A percentile compares a stretch with the other conserved stretches of the same genome.
Evolutionary conservation across 2,888 invertebrate genomes (phyloP).

Genomic region (Gastrophysa polygoni): DNA sequence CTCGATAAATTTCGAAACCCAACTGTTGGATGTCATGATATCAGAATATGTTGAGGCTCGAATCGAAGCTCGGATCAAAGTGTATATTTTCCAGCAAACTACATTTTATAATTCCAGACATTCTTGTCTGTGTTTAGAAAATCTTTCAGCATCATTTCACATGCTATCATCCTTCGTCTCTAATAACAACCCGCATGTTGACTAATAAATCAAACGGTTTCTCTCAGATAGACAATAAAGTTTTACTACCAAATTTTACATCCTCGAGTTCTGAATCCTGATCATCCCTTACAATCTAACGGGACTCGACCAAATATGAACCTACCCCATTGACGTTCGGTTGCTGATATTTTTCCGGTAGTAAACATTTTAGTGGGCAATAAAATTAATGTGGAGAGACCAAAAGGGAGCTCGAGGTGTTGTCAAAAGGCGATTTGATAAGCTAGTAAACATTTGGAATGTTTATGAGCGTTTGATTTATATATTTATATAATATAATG

Average conservation of each 20-base stretch:
- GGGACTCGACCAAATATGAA: slow-evolving; percentile 17
- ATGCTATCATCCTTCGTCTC: too few relatives aligned
- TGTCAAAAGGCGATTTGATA: background rate
- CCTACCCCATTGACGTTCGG: slow-evolving; percentile 18
- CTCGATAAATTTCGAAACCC: too few relatives aligned
- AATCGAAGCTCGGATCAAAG: too few relatives aligned
- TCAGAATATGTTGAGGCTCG: too few relatives aligned
- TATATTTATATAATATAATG: too few relatives aligned
- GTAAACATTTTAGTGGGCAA: slow-evolving; percentile 26
- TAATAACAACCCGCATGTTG: background rate
- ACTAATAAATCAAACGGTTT: background rate
- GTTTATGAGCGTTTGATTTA: background rate
- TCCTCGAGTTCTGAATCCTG: slow-evolving; percentile 21
- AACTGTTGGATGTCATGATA: too few relatives aligned
- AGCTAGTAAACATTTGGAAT: background rate
- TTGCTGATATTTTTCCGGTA: slow-evolving; percentile 16
- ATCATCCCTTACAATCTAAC: slow-evolving; percentile 28
- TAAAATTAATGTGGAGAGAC: slow-evolving; percentile 16
- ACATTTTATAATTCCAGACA: too few relatives aligned
- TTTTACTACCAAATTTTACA: slow-evolving; percentile 16
- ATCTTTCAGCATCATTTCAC: too few relatives aligned
- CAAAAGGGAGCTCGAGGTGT: background rate
- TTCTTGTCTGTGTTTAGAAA: too few relatives aligned
- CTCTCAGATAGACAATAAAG: background rate
- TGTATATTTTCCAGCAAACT: too few relatives aligned